A percentile compares a stretch with the other conserved stretches of the same genome.
phyloP scores from a whole-genome alignment of 1,140 invertebrate genomes.

The Aphelenchoides fujianensis region DNA sequence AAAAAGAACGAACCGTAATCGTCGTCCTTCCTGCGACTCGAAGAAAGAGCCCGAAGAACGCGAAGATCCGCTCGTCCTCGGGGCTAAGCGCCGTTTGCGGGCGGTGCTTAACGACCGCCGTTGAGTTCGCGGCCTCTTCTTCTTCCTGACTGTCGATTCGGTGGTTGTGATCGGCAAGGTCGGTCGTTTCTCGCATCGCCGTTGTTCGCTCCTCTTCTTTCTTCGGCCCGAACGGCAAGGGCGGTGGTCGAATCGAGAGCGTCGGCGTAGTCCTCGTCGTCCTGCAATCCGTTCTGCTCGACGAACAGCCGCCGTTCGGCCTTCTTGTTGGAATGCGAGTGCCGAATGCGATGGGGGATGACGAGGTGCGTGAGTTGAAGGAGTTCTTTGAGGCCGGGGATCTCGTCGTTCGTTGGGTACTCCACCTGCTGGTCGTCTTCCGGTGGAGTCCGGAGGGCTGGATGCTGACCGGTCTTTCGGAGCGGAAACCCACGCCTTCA shows the following conservation, averaged over 20 bases:
- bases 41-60: conserved; percentile 13
- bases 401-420: conserved; percentile 9
- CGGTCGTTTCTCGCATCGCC: no score
- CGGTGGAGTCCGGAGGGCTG: no score
- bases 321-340: neutral
- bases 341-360: neutral
- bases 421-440: neutral
- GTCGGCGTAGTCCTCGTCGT: conserved; percentile 4
- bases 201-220: neutral
- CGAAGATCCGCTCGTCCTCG: conserved; percentile 14
- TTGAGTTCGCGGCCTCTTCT: no score
- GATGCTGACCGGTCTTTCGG: no score
- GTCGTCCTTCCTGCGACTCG: conserved; percentile 5
- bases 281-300: neutral
- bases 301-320: neutral
- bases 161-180: no score
- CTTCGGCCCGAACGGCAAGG: neutral
- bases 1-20: conserved; percentile 14
- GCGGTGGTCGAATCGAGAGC: no score
- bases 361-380: neutral
- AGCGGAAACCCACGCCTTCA: neutral
- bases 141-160: neutral
- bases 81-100: neutral
- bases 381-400: conserved; percentile 4
- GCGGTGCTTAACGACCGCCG: neutral